These are phyloP conservation scores for Phylloscopus collybita DNA, from an alignment of 2,797 vertebrate species.

Conservation along the genomic window DNA sequence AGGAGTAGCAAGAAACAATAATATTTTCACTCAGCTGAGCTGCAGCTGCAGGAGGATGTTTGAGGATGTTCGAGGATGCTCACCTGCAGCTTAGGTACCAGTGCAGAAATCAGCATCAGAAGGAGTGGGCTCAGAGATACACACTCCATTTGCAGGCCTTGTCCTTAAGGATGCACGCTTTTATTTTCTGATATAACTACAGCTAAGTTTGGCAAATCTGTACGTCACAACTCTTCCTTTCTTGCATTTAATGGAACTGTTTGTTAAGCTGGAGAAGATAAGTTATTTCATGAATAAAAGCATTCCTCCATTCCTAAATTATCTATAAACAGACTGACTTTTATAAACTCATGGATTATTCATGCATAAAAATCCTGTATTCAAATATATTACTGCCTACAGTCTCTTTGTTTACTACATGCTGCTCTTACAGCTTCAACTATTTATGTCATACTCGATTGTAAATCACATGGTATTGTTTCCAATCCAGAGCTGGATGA, in stretches of 20 bases:
- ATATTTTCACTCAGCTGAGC: neutral
- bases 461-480: slow-evolving; percentile 43
- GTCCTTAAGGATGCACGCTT: neutral
- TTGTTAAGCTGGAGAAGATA: neutral
- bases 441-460: slow-evolving; percentile 3
- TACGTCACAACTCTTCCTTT: neutral
- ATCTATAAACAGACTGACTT: slow-evolving; percentile 36
- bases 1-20: neutral
- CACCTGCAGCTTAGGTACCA: neutral
- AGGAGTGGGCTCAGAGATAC: neutral
- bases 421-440: slow-evolving; percentile 30
- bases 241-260: neutral
- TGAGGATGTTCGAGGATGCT: neutral
- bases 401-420: slow-evolving; percentile 61
- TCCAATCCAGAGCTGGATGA: slow-evolving; percentile 21
- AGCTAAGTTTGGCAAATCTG: neutral
- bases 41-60: neutral
- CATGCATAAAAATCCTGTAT: slow-evolving; percentile 35
- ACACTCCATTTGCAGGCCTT: neutral
- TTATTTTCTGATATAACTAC: neutral
- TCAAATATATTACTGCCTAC: slow-evolving; percentile 49
- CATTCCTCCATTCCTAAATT: slow-evolving; percentile 27
- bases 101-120: neutral
- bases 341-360: slow-evolving; percentile 57
- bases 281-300: slow-evolving; percentile 3